Evolutionary conservation across 2,113 vertebrate species (phyloP), one percentile per base, ranked within the genome.

Genomic region (Cinclus cinclus): DNA sequence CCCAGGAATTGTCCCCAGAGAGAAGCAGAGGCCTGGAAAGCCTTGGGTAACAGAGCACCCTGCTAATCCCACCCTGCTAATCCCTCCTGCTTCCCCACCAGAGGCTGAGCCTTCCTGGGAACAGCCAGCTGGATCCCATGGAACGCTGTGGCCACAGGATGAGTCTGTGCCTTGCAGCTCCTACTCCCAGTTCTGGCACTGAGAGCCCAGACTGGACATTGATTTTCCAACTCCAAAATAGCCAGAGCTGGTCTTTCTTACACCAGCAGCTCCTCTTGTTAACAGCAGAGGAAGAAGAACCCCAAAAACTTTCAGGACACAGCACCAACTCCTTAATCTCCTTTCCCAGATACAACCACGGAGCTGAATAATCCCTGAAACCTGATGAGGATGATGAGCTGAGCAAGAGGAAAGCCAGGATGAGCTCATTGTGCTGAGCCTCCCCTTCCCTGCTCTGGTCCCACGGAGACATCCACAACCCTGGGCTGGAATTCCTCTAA

Each of bases 1-100:
- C 21, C 25, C 52, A 59, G 77, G 68, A 77, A 69, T 46, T 0
- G 1, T 74, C 52, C 39, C 52, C 70, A 58, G 83, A 21, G 82
- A 85, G 87, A 30, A 50, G 78, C 33, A 81, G 73, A 91, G 44
- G 58, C 11, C 47, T 17, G 87, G 88, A 21, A 88, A 58, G 79
- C 59, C 10, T 0, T 2, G 0, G 0, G 90, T 58, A 86, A 73
- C 37, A 17, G 20, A 74, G 90, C 9, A 65, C 69, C 68, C 74
- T 84, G 87, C 81, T 86, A 90, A 95, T 86, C 79, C 71, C 67
- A 65, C 69, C 68, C 77, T 84, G 87, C 81, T 86, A 90, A 95
- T 86, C 79, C 71, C 67, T 84, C 2, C 0, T 55, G 50, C 92
- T 69, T 37, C 90, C 74, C 65, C 2, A 1, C 0, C 11, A 47